phyloP scores from a whole-genome alignment of 2,888 invertebrate genomes.

The Carterocephalus palaemon region DNA sequence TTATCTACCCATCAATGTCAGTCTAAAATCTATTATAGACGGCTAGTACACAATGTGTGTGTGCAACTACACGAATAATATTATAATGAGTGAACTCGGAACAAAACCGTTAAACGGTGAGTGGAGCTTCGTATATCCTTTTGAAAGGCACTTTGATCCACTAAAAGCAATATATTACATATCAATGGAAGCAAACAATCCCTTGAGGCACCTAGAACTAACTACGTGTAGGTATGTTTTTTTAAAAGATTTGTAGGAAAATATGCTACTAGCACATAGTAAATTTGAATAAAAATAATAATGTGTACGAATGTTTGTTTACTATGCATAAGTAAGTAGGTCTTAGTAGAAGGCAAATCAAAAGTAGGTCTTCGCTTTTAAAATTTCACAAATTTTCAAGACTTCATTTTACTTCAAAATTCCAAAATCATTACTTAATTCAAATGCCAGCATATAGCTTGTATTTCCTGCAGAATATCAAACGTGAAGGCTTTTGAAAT shows the following conservation, averaged over 20 bases:
- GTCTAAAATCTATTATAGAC: slow-evolving; percentile 59
- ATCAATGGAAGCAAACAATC: no score
- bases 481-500: slow-evolving; percentile 20
- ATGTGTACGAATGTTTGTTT: no score
- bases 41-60: slow-evolving; percentile 40
- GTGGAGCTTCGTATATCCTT: slow-evolving; percentile 2
- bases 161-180: slow-evolving; percentile 22
- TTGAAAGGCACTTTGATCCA: slow-evolving; percentile 2
- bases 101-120: slow-evolving; percentile 25
- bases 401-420: no score
- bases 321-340: no score
- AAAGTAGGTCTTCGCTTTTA: no score
- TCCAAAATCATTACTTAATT: slow-evolving; percentile 18
- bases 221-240: no score
- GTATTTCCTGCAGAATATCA: slow-evolving; percentile 9
- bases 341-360: no score
- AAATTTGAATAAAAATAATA: no score
- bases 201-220: no score
- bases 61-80: slow-evolving; percentile 23
- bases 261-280: no score
- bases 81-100: slow-evolving; percentile 27
- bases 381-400: slow-evolving; percentile 33
- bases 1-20: slow-evolving; percentile 69
- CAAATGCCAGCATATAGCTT: slow-evolving; percentile 11
- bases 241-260: no score